Evolutionary conservation across 2,888 invertebrate genomes (phyloP).

Genomic region (Dicyrtomina minuta): DNA sequence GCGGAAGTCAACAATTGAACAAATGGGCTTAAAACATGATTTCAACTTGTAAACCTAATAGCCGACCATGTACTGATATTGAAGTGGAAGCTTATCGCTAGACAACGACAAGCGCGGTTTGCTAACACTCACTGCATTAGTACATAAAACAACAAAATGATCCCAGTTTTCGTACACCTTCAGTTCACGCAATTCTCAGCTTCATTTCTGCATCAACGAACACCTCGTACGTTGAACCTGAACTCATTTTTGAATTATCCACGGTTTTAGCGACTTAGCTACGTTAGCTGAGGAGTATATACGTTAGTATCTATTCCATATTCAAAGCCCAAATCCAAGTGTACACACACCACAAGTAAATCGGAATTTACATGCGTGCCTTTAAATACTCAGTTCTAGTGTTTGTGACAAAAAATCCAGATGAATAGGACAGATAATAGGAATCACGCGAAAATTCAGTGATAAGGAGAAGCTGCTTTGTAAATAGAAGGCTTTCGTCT

Average conservation of each 20-base stretch:
- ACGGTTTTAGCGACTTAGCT: constrained; percentile 24
- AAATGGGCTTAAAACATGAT: constrained; percentile 30
- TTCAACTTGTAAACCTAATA: constrained; percentile 28
- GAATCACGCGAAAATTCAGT: too few species aligned
- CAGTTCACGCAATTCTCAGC: constrained; percentile 22
- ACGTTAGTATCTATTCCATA: neutral
- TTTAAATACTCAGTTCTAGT: neutral
- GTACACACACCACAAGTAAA: too few species aligned
- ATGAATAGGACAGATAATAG: too few species aligned
- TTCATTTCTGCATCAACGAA: constrained; percentile 49
- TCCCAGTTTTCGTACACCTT: constrained; percentile 23
- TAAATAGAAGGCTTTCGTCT: too few species aligned
- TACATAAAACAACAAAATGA: neutral
- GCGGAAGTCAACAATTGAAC: constrained; percentile 29
- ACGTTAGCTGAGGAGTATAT: too few species aligned
- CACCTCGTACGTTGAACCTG: constrained; percentile 51
- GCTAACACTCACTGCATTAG: neutral
- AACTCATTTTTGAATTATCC: constrained; percentile 36
- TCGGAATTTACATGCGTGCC: too few species aligned
- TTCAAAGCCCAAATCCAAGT: neutral
- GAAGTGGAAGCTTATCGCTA: too few species aligned
- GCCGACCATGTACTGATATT: constrained; percentile 20
- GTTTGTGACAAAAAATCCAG: too few species aligned
- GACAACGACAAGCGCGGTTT: neutral
- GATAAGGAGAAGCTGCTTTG: too few species aligned